phyloP scores from a whole-genome alignment of 2,113 vertebrate genomes.

The Pao palembangensis region DNA sequence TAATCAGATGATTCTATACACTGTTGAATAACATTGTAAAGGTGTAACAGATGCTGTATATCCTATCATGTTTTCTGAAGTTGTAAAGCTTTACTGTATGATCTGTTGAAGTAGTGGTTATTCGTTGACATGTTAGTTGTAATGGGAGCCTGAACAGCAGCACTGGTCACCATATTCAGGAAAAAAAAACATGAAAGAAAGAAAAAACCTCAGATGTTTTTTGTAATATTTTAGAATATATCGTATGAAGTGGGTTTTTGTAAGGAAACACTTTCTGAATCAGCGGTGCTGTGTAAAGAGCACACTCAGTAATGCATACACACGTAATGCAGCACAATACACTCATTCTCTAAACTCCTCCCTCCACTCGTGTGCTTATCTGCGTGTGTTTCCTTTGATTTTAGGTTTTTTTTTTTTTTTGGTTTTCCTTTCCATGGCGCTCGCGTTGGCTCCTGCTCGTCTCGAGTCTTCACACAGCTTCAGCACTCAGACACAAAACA shows the following conservation, averaged over 20 bases:
- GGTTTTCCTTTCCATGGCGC: conserved; percentile 12
- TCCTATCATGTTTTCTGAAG: conserved; percentile 72
- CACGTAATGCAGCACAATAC: conserved; percentile 68
- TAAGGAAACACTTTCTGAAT: conserved; percentile 72
- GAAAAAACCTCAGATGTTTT: conserved; percentile 75
- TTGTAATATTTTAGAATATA: conserved; percentile 75
- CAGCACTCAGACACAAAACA: conserved; percentile 33
- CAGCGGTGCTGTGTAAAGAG: conserved; percentile 72
- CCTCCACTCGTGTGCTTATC: conserved; percentile 15
- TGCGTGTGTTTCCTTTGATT: not conserved
- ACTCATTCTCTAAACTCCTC: conserved; percentile 47
- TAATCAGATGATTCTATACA: conserved; percentile 79
- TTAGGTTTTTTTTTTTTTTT: not conserved
- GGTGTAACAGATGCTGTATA: conserved; percentile 74
- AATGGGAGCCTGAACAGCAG: conserved; percentile 68
- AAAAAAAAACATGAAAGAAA: conserved; percentile 32
- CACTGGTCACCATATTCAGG: conserved; percentile 75
- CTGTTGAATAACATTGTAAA: conserved; percentile 77
- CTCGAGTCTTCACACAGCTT: conserved; percentile 54
- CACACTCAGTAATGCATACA: conserved; percentile 68
- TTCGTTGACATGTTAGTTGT: conserved; percentile 66
- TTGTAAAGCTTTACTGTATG: conserved; percentile 72
- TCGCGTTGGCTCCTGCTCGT: conserved; percentile 40
- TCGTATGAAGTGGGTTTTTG: conserved; percentile 74
- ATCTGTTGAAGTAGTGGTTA: conserved; percentile 72